Conservation (phyloP, 2,113 vertebrate species). For the Sceloporus tristichus region DNA sequence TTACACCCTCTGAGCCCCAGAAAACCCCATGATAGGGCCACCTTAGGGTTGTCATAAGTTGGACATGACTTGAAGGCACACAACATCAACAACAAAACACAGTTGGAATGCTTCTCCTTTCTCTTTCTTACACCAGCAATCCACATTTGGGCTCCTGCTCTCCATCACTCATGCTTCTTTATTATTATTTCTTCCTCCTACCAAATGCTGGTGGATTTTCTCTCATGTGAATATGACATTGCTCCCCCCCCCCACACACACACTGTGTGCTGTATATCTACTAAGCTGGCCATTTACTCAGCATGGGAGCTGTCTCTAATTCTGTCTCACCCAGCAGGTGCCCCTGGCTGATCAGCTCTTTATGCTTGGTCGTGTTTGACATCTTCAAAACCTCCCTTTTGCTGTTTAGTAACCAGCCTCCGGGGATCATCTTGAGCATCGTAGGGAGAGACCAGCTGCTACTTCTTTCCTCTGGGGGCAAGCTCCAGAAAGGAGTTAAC, state of each 20-base stretch:
- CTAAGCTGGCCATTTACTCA: conserved; percentile 3
- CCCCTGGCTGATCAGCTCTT: not conserved
- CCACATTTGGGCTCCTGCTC: not conserved
- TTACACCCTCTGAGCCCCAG: no score
- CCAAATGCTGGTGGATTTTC: not conserved
- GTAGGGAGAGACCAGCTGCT: conserved; percentile 4
- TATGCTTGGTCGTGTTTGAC: not conserved
- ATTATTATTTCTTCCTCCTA: not conserved
- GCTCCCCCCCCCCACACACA: not conserved
- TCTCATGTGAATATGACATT: not conserved
- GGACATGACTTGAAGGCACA: no score
- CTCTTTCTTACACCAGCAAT: not conserved
- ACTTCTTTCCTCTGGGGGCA: not conserved
- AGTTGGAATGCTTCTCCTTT: not conserved
- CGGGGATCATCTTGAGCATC: not conserved
- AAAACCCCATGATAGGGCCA: no score
- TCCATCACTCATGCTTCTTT: not conserved
- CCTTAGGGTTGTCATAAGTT: no score
- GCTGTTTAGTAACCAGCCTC: conserved; percentile 32
- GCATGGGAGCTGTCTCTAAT: conserved; percentile 4
- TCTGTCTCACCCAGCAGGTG: conserved; percentile 2
- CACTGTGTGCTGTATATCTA: not conserved
- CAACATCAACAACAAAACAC: no score
- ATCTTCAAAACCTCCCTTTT: conserved; percentile 17
- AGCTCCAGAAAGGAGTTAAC: not conserved